Base-by-base conservation (phyloP, 2,888 invertebrate genomes). In the Leistus spinibarbis region DNA sequence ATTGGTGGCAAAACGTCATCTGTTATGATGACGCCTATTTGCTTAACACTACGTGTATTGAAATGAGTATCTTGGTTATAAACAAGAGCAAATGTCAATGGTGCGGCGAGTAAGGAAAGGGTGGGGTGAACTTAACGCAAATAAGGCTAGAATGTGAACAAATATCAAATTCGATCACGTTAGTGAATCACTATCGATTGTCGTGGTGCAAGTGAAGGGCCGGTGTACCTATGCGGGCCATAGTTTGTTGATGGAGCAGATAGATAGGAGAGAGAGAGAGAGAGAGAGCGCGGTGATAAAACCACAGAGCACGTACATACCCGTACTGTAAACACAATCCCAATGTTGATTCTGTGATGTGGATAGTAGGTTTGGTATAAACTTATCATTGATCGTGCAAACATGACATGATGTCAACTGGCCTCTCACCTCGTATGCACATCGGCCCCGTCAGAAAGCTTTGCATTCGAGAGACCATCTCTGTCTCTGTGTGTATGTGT, bases 331-430 rank as follows among this genome's bases (percentile, higher is more conserved):
- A 76, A 78, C 69, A 76, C 54, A 66, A 72, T 73, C 70, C 73
- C 73, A 69, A 64, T 78, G 78, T 68, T 64, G 67, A 75, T 75
- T 75, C 76, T 79, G 77, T 77, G 79, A 79, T 79, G 76, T 79
- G 77, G 79, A 81, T 80, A 81, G 81, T 81, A 80, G 82, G 81
- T 82, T 81, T 80, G 80, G 81, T 80, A 82, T 83, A 82, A 83
- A 84, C 84, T 84, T 84, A 84, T 84, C 83, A 82, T 82, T 81
- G 80, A 79, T 79, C 81, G 78, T 76, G 81, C 81, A 84, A 85
- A 84, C 85, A 84, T 82, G 82, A 82, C 82, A 83, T 83, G 40
- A 40, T 40, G 82, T 83, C 83, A 82, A 83, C 84, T 81, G 80
- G 71, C 23, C 71, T 63, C 40, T 22, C 63, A n/a, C 67, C 54